Evolutionary conservation across 2,888 invertebrate genomes (phyloP).

Genomic region (Synanthedon myopaeformis): DNA sequence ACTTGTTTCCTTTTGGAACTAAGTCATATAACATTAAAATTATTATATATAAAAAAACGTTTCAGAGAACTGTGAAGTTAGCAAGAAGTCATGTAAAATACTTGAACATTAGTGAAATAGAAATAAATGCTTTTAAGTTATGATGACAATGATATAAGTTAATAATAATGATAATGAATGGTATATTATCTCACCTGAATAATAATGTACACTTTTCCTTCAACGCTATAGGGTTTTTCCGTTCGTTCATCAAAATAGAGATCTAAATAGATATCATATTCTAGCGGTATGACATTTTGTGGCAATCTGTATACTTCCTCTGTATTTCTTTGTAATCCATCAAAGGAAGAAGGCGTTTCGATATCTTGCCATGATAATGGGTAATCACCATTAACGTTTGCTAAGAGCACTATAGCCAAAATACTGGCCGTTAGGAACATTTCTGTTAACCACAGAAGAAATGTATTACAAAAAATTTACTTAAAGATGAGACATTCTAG

Average conservation of each 20-base stretch:
- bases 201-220: slow-evolving; percentile 38
- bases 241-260: slow-evolving; percentile 43
- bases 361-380: slow-evolving; percentile 39
- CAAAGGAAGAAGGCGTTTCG: slow-evolving; percentile 8
- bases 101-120: no score
- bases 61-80: no score
- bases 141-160: no score
- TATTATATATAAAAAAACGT: no score
- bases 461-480: no score
- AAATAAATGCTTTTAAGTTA: no score
- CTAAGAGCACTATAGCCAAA: slow-evolving; percentile 24
- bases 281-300: slow-evolving; percentile 39
- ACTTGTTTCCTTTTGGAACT: no score
- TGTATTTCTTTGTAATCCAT: slow-evolving; percentile 14
- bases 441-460: slow-evolving; percentile 12
- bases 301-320: slow-evolving; percentile 43
- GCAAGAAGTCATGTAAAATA: no score
- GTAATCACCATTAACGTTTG: slow-evolving; percentile 21
- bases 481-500: no score
- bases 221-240: slow-evolving; percentile 44
- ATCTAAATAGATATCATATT: slow-evolving; percentile 51
- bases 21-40: no score
- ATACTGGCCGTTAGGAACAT: slow-evolving; percentile 27
- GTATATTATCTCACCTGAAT: slow-evolving; percentile 30
- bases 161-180: no score